These are phyloP conservation scores for Lasioglossum malachurum DNA, from an alignment of 2,888 invertebrate species.

Conservation along the genomic window DNA sequence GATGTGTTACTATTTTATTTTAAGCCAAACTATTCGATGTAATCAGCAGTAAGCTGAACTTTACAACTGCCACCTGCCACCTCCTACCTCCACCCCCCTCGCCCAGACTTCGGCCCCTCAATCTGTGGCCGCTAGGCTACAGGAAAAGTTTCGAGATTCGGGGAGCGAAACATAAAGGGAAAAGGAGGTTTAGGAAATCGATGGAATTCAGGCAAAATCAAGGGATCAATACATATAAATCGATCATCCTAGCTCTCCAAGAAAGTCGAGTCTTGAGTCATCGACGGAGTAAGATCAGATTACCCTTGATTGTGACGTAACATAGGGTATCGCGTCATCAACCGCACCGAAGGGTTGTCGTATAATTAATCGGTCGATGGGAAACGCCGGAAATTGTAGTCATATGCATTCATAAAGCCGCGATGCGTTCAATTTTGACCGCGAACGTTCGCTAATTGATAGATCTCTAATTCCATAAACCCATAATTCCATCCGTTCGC, in stretches of 20 bases:
- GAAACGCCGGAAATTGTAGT: conserved; percentile 20
- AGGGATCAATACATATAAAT: background rate
- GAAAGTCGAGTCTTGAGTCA: background rate
- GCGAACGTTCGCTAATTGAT: conserved; percentile 31
- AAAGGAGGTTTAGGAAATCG: background rate
- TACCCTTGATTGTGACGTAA: background rate
- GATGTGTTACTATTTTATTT: no score
- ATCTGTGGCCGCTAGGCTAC: background rate
- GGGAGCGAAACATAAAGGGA: background rate
- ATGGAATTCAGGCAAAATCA: background rate
- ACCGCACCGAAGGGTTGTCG: background rate
- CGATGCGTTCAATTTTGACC: background rate
- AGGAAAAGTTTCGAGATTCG: background rate
- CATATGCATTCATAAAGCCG: conserved; percentile 22
- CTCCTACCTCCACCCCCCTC: no score
- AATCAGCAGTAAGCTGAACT: no score
- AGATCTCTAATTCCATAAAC: conserved; percentile 50
- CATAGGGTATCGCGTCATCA: background rate
- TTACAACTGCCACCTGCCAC: no score
- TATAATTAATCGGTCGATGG: conserved; percentile 16
- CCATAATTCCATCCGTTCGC: conserved; percentile 5
- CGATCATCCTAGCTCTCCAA: background rate
- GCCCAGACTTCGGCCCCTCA: no score
- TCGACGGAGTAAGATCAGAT: background rate
- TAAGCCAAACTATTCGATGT: no score